Percentiles rank a stretch among this genome's conserved stretches.
phyloP scores from a whole-genome alignment of 2,888 invertebrate species.

The Tribolium freemani region DNA sequence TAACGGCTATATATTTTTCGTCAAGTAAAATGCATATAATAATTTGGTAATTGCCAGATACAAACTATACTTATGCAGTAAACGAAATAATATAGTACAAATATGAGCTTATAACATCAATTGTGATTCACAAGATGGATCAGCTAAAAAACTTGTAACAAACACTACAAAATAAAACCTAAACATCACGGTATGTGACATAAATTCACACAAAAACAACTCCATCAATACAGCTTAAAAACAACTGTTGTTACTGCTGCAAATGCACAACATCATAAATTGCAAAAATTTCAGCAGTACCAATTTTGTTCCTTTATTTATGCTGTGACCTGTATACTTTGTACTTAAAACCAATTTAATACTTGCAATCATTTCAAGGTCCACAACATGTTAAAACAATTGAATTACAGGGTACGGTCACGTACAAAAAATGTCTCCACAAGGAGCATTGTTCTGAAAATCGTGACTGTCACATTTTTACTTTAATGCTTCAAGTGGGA shows the following conservation, averaged over 20 bases:
- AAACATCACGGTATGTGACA: slow-evolving; percentile 45
- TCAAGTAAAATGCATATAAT: slow-evolving; percentile 65
- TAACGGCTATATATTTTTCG: slow-evolving; percentile 62
- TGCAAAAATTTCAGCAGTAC: slow-evolving; percentile 30
- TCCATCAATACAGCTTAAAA: slow-evolving; percentile 41
- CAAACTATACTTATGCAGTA: slow-evolving; percentile 63
- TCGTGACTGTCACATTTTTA: neutral
- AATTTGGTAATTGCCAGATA: slow-evolving; percentile 66
- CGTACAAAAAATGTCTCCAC: neutral
- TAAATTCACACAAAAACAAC: slow-evolving; percentile 46
- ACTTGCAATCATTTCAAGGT: slow-evolving; percentile 3
- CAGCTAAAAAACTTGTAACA: slow-evolving; percentile 46
- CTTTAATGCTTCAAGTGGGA: neutral
- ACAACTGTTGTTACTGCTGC: slow-evolving; percentile 53
- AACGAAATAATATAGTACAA: slow-evolving; percentile 54
- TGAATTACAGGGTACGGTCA: neutral
- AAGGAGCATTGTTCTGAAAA: neutral
- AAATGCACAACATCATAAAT: slow-evolving; percentile 37
- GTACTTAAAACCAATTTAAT: neutral
- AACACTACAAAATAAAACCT: slow-evolving; percentile 48
- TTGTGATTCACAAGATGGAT: slow-evolving; percentile 44
- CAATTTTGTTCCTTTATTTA: slow-evolving; percentile 2
- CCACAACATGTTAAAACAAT: slow-evolving; percentile 14
- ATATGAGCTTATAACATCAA: slow-evolving; percentile 50
- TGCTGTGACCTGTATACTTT: neutral